Evolutionary conservation across 2,797 vertebrate species (phyloP).

Genomic region (Peromyscus eremicus): DNA sequence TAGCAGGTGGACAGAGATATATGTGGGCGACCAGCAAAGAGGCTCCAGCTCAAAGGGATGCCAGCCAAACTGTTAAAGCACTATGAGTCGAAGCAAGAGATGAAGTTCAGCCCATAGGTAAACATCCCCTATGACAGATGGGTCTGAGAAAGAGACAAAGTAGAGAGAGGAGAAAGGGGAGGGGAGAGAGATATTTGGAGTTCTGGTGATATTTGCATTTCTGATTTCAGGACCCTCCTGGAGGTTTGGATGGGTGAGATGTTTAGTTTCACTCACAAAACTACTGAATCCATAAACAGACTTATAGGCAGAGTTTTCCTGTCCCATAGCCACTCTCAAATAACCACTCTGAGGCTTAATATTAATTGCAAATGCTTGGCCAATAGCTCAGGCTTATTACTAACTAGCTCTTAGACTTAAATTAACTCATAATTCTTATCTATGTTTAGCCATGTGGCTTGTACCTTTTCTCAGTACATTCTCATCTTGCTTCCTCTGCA

Average conservation of each 20-base stretch:
- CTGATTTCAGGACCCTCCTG: neutral
- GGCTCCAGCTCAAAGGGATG: neutral
- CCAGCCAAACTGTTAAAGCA: neutral
- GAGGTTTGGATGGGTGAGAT: fast-evolving
- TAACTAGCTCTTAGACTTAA: too few species aligned
- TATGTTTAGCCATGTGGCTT: too few species aligned
- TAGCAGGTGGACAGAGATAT: neutral
- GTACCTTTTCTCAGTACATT: too few species aligned
- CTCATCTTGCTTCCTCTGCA: too few species aligned
- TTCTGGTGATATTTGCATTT: fast-evolving
- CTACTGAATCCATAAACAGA: neutral
- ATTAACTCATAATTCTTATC: too few species aligned
- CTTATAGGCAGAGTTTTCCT: too few species aligned
- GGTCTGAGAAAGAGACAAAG: neutral
- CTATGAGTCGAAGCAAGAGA: neutral
- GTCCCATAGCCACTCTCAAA: too few species aligned
- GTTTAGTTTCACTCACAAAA: neutral
- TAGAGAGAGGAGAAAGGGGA: neutral
- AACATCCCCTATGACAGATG: neutral
- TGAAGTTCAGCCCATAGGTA: neutral
- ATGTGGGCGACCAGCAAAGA: neutral
- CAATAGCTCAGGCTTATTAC: too few species aligned
- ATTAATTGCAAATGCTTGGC: too few species aligned
- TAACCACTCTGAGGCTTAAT: too few species aligned
- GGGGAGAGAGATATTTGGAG: neutral